Percentiles rank a stretch among this genome's conserved stretches.
Evolutionary conservation across 2,797 vertebrate genomes (phyloP).

Genomic region (Forpus xanthops): DNA sequence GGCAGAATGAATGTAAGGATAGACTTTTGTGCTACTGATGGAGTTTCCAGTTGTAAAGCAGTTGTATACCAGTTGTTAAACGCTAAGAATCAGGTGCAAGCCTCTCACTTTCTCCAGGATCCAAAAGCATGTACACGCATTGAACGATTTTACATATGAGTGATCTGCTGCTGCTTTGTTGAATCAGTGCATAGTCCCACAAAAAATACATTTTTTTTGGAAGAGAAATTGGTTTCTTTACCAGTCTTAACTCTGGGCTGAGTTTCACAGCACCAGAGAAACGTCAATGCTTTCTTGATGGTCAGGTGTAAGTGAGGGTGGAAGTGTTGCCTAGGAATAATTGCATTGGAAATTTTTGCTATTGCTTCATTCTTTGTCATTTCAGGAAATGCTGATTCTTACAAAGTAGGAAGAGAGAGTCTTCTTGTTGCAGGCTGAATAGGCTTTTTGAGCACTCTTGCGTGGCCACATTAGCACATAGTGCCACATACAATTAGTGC

Average conservation of each 20-base stretch:
- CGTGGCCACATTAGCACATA: not conserved
- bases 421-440: not conserved
- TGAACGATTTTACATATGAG: not conserved
- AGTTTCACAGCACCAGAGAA: not conserved
- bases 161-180: not conserved
- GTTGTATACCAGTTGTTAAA: not conserved
- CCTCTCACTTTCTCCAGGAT: not conserved
- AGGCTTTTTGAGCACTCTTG: not conserved
- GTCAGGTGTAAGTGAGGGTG: not conserved
- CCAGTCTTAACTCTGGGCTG: not conserved
- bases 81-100: not conserved
- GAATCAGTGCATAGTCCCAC: not conserved
- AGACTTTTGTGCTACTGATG: not conserved
- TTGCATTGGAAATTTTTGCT: not conserved
- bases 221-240: not conserved
- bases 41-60: not conserved
- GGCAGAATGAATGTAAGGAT: not conserved
- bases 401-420: not conserved
- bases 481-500: not conserved
- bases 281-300: not conserved
- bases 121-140: not conserved
- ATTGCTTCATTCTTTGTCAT: not conserved
- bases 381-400: not conserved
- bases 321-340: not conserved
- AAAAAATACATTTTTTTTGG: not conserved